Conservation (phyloP, 1,140 invertebrate genomes). For the Lordiphosa clarofinis region DNA sequence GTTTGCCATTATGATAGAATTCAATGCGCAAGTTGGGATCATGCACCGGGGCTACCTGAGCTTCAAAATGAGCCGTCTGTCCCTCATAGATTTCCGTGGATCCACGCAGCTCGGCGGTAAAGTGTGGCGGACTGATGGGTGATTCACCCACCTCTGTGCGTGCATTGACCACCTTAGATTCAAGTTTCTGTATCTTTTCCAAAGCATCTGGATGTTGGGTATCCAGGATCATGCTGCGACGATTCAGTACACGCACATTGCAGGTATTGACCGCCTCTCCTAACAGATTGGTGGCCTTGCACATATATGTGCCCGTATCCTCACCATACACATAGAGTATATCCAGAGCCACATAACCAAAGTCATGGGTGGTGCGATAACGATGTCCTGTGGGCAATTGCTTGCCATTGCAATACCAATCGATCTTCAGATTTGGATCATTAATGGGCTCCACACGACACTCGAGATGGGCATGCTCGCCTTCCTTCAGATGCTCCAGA, state of each 20-base stretch:
- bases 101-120: conserved; percentile 90
- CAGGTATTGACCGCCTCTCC: conserved; percentile 96
- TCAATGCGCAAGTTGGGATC: conserved; percentile 94
- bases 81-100: conserved; percentile 92
- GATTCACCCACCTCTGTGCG: conserved; percentile 91
- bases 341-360: conserved; percentile 96
- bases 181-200: conserved; percentile 94
- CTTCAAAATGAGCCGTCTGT: conserved; percentile 93
- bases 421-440: conserved; percentile 95
- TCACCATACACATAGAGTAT: conserved; percentile 96
- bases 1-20: conserved; percentile 95
- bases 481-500: conserved; percentile 92
- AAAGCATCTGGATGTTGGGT: conserved; percentile 95
- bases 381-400: conserved; percentile 90
- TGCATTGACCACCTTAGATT: conserved; percentile 89
- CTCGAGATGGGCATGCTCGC: conserved; percentile 96
- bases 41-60: conserved; percentile 93
- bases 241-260: conserved; percentile 89
- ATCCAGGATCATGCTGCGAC: conserved; percentile 91
- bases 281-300: conserved; percentile 93
- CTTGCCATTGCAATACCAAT: conserved; percentile 96
- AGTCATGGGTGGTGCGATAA: conserved; percentile 95
- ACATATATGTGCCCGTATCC: conserved; percentile 96
- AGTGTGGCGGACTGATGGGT: conserved; percentile 88
- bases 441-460: conserved; percentile 97